Conservation (phyloP, 2,888 invertebrate species). For the Ectobius pallidus region DNA sequence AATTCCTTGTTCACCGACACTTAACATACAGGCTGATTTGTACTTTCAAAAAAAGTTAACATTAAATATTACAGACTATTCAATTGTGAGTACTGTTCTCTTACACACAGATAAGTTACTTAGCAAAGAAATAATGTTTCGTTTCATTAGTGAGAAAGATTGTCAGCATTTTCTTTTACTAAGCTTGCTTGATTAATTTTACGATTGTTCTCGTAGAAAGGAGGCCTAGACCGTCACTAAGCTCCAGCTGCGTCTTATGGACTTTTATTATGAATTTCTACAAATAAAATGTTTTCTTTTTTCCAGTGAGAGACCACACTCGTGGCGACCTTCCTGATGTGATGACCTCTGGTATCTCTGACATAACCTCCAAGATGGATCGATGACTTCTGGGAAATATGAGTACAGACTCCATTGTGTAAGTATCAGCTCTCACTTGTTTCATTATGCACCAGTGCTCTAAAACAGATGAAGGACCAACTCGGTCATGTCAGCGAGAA, state of each 20-base stretch:
- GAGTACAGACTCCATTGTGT: background rate
- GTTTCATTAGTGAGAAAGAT: background rate
- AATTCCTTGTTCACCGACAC: too few relatives aligned
- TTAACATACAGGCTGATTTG: too few relatives aligned
- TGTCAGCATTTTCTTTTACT: background rate
- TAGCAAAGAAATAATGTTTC: background rate
- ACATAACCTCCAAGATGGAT: background rate
- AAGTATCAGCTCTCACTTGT: background rate
- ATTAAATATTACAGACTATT: background rate
- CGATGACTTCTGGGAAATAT: background rate
- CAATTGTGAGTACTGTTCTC: background rate
- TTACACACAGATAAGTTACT: background rate
- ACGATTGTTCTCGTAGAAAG: background rate
- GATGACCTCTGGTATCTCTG: background rate
- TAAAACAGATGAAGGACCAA: background rate
- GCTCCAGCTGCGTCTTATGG: background rate
- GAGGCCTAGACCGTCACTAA: background rate
- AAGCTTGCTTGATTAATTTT: background rate
- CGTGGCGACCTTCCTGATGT: background rate
- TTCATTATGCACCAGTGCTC: background rate
- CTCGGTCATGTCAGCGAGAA: background rate
- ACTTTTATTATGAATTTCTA: background rate
- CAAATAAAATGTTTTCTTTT: background rate
- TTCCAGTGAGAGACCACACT: background rate
- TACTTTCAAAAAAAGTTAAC: too few relatives aligned